Evolutionary conservation across 2,888 invertebrate species (phyloP).

Genomic region (Girardia tigrina): DNA sequence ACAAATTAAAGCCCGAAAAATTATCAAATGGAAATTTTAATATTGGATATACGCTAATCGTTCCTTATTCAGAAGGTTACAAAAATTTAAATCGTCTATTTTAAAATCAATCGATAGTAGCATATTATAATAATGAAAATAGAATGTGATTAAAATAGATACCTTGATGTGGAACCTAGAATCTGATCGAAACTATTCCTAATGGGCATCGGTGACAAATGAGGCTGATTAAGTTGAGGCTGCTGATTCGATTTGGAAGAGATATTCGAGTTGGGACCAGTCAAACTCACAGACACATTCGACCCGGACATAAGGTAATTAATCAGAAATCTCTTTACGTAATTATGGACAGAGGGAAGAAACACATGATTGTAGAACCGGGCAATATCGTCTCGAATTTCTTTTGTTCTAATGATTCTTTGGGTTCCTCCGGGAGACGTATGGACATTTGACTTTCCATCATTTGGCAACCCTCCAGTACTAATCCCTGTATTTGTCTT

Average conservation of each 20-base stretch:
- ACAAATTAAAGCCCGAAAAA: too few relatives aligned
- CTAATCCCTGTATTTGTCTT: neutral
- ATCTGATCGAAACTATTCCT: constrained; percentile 6
- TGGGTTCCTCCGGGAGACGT: constrained; percentile 13
- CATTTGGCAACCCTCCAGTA: neutral
- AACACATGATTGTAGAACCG: constrained; percentile 68
- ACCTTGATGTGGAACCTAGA: neutral
- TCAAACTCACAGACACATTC: constrained; percentile 17
- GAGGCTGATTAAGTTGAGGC: constrained; percentile 1
- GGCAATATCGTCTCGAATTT: constrained; percentile 72
- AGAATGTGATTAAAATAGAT: too few relatives aligned
- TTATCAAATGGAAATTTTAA: too few relatives aligned
- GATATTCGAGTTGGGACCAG: neutral
- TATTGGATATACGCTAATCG: too few relatives aligned
- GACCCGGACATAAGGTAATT: constrained; percentile 11
- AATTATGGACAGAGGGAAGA: constrained; percentile 25
- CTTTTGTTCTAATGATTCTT: constrained; percentile 39
- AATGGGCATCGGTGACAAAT: neutral
- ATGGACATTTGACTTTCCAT: neutral
- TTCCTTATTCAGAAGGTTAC: too few relatives aligned
- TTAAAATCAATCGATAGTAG: too few relatives aligned
- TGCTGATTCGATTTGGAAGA: neutral
- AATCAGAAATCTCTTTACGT: constrained; percentile 43
- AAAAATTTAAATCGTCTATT: too few relatives aligned
- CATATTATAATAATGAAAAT: too few relatives aligned